Evolutionary conservation across 2,113 vertebrate species (phyloP).

Genomic region (Chloropsis cyanopogon): DNA sequence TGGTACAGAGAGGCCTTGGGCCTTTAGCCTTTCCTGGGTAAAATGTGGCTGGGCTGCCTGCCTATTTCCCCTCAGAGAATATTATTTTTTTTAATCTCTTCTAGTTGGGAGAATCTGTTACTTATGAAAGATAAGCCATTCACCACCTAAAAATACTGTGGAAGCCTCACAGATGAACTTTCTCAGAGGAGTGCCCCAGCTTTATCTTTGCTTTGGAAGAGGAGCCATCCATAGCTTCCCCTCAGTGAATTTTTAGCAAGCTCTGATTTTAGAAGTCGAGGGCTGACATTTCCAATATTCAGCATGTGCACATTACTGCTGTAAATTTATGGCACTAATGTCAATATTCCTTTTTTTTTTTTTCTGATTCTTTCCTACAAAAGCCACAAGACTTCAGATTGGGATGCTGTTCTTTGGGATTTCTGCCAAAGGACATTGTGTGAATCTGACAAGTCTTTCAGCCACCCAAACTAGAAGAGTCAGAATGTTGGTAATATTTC

Average conservation of each 20-base stretch:
- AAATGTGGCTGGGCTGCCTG: background rate
- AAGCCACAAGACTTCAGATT: background rate
- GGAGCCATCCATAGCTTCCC: background rate
- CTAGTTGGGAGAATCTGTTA: background rate
- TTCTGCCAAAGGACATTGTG: background rate
- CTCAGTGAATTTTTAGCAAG: background rate
- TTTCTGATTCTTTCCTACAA: background rate
- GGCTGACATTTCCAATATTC: background rate
- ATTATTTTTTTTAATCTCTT: background rate
- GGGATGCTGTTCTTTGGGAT: background rate
- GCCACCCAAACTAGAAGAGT: background rate
- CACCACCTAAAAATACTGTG: background rate
- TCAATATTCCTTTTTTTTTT: background rate
- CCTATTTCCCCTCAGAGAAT: background rate
- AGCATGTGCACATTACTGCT: background rate
- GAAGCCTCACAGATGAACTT: background rate
- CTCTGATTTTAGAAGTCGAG: background rate
- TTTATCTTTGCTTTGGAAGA: background rate
- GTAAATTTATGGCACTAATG: background rate
- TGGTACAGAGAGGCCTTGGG: background rate
- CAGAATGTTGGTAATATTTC: background rate
- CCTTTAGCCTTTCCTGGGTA: no score
- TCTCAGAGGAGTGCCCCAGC: background rate
- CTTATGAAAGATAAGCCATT: background rate
- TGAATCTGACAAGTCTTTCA: background rate